Evolutionary conservation across 2,113 vertebrate species (phyloP), one percentile per base, ranked within the genome.

Genomic region (Lasiurus borealis): DNA sequence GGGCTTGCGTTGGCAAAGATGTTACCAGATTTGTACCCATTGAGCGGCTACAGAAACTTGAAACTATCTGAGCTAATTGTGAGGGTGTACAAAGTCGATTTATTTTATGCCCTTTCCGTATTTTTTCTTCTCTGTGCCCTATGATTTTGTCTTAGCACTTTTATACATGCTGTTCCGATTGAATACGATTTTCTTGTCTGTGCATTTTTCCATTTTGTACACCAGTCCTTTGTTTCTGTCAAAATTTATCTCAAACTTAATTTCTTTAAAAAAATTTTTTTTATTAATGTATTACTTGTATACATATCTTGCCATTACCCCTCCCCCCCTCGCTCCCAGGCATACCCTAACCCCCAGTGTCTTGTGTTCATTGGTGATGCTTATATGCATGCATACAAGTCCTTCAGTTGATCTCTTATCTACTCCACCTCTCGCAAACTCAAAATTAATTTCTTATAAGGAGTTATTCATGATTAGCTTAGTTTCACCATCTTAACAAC

Each of bases 371-470:
- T 40, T 40, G 40, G 40, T 40, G 3, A 40, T 40, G 40, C 40
- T 40, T 40, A 3, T 40, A 3, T 40, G 40, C 40, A 40, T 40
- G 40, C 40, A 40, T 5, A 40, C 40, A 40, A 40, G 40, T 40
- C 40, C 40, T 40, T 40, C 40, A 5, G 40, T 40, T 40, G 40
- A 40, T 40, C 40, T 40, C 40, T 40, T 40, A 40, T 40, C 40
- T 40, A 40, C 40, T 5, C 40, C 40, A 40, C 40, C 40, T 40
- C 40, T 40, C 40, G 3, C 40, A 40, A 40, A 40, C 40, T 40
- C 40, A 71, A 89, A 95, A 89, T 86, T 80, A 40, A 78, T 93
- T 88, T 94, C 44, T 90, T 95, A 31, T 3, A 52, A 85, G 62
- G 6, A 73, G 40, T 85, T 95, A 86, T 76, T 93, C 52, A 90